Percentiles rank a stretch among this genome's conserved stretches.
Evolutionary conservation across 2,888 invertebrate genomes (phyloP).

Genomic region (Bugula neritina): DNA sequence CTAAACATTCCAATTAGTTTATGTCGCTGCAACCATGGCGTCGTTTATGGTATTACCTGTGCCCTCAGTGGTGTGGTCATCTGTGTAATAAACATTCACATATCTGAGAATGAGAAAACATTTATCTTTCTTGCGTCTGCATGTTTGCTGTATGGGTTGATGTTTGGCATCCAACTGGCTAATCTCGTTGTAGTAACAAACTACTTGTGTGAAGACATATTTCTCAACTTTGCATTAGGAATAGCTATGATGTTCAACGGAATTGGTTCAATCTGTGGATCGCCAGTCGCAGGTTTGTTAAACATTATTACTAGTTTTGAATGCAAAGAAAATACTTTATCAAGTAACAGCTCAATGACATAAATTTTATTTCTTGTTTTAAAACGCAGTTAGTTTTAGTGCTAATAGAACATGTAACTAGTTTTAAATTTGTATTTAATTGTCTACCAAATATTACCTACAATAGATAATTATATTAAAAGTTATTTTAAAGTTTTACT

Average conservation of each 20-base stretch:
- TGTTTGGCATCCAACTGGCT: conserved; percentile 35
- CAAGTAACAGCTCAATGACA: too few relatives aligned
- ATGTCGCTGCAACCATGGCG: background rate
- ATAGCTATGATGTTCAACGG: conserved; percentile 35
- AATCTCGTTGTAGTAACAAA: conserved; percentile 34
- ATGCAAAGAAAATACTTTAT: too few relatives aligned
- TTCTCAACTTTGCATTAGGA: conserved; percentile 34
- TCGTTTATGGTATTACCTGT: background rate
- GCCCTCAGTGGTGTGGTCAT: conserved; percentile 6
- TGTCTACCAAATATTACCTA: too few relatives aligned
- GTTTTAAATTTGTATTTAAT: too few relatives aligned
- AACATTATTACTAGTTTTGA: too few relatives aligned
- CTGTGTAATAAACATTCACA: conserved; percentile 19
- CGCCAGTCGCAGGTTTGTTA: conserved; percentile 37
- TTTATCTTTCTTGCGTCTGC: background rate
- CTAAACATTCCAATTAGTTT: background rate
- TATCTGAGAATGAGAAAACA: conserved; percentile 30
- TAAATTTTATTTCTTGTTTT: too few relatives aligned
- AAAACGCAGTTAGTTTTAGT: too few relatives aligned
- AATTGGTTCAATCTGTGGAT: conserved; percentile 34
- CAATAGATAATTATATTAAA: too few relatives aligned
- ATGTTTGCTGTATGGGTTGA: conserved; percentile 33
- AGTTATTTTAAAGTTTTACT: too few relatives aligned
- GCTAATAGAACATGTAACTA: too few relatives aligned
- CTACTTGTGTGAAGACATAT: conserved; percentile 32